Percentiles rank a stretch among this genome's conserved stretches.
phyloP scores from a whole-genome alignment of 2,888 invertebrate species.

The Eledone cirrhosa region DNA sequence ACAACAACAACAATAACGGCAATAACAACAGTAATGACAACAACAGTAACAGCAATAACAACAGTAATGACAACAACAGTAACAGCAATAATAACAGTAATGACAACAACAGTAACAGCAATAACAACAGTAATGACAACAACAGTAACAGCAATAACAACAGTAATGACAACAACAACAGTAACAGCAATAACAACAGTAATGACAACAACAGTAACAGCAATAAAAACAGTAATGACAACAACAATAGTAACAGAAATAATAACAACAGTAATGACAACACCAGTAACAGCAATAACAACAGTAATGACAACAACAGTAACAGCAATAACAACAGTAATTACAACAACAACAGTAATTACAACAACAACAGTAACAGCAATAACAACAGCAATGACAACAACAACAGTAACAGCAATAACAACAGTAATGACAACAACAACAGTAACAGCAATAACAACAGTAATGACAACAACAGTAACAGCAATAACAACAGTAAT shows the following conservation, averaged over 20 bases:
- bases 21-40: slow-evolving; percentile 13
- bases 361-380: too few species aligned
- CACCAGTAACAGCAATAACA: slow-evolving; percentile 7
- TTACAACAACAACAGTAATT: too few species aligned
- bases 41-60: slow-evolving; percentile 13
- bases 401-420: slow-evolving; percentile 13
- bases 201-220: slow-evolving; percentile 13
- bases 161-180: slow-evolving; percentile 13
- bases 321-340: too few species aligned
- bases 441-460: not conserved
- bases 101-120: slow-evolving; percentile 13
- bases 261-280: slow-evolving; percentile 13
- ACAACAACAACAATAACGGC: slow-evolving; percentile 13
- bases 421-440: not conserved
- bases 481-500: too few species aligned
- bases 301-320: slow-evolving; percentile 13
- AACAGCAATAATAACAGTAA: slow-evolving; percentile 13
- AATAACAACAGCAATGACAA: slow-evolving; percentile 13
- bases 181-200: slow-evolving; percentile 13
- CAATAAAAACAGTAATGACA: too few species aligned
- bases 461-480: too few species aligned
- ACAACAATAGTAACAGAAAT: too few species aligned
- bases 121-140: slow-evolving; percentile 13
- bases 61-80: slow-evolving; percentile 13
- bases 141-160: slow-evolving; percentile 13